Evolutionary conservation across 2,888 invertebrate species (phyloP), one percentile per base, ranked within the genome.

Genomic region (Digitonthophagus gazella): DNA sequence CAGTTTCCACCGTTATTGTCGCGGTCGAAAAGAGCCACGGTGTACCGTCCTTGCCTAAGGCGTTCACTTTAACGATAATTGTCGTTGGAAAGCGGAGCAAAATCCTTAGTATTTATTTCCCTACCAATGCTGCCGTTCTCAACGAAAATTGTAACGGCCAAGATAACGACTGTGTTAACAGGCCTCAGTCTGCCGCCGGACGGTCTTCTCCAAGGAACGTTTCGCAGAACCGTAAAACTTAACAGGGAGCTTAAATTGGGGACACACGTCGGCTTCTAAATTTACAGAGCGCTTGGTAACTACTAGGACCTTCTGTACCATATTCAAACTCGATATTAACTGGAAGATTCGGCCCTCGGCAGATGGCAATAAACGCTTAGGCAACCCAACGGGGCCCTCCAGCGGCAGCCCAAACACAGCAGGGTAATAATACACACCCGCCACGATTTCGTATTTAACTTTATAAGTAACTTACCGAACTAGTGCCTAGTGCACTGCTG

Each of bases 391-490:
- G 11, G 28, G 28, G 28, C 28, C 28, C 28, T 44, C 28, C 11
- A 44, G 28, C 28, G 28, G 8, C 11, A 44, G 2, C 28, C 28
- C 28, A 44, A 44, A 44, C 28, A 44, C 28, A 44, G 28, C 28
- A 11, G 28, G 28, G 28, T 61, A 61, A 20, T 20, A 61, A 61
- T 61, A 61, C 20, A 61, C 16, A 18, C 18, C 20, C 61, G 19
- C 61, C 57, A 16, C 20, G 61, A 61, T 61, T 61, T 61, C 61
- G 61, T 61, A 61, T 61, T 61, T 61, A 61, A 61, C 61, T 61
- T 61, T 20, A 61, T 61, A 61, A 61, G 61, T 61, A 19, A 61
- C 61, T 61, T 61, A 61, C 19, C 8, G 20, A 61, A 61, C 61
- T 61, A 20, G 57, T 2, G 1, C 15, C 14, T 11, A n/a, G 16